Evolutionary conservation across 2,113 vertebrate genomes (phyloP).

Genomic region (Marcusenius ussheri): DNA sequence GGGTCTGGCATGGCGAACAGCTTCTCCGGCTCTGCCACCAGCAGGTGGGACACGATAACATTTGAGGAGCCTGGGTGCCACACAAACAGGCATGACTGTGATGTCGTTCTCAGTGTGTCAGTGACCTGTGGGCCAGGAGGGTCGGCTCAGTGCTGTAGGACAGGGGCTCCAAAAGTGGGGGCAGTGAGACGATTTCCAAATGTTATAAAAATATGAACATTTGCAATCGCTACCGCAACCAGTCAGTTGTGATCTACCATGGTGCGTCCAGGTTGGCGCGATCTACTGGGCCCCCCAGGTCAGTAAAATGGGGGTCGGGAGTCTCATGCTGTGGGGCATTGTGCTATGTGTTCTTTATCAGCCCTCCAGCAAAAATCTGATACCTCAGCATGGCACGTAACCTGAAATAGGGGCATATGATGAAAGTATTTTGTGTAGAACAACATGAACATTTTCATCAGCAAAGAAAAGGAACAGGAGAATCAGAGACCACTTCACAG

Average conservation of each 20-base stretch:
- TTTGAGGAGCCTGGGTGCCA: conserved; percentile 66
- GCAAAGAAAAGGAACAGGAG: neutral
- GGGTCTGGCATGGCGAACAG: conserved; percentile 86
- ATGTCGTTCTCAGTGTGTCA: neutral
- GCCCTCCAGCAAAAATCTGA: neutral
- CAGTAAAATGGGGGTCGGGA: too few relatives aligned
- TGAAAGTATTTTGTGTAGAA: neutral
- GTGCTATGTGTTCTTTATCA: neutral
- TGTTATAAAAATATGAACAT: too few relatives aligned
- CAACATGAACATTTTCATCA: neutral
- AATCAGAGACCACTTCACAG: neutral
- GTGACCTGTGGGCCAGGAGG: neutral
- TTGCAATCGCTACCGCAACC: too few relatives aligned
- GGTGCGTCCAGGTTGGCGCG: neutral
- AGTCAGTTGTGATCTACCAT: neutral
- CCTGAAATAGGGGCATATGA: neutral
- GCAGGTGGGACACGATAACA: conserved; percentile 80
- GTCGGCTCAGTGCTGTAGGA: neutral
- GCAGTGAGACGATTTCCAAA: neutral
- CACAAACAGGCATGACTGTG: conserved; percentile 13
- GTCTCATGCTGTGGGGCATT: neutral
- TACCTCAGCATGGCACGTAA: neutral
- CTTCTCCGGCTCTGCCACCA: conserved; percentile 84
- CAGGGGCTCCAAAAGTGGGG: neutral
- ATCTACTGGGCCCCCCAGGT: neutral